Conservation (phyloP, 2,797 vertebrate species). For the Acanthurus lineatus region DNA sequence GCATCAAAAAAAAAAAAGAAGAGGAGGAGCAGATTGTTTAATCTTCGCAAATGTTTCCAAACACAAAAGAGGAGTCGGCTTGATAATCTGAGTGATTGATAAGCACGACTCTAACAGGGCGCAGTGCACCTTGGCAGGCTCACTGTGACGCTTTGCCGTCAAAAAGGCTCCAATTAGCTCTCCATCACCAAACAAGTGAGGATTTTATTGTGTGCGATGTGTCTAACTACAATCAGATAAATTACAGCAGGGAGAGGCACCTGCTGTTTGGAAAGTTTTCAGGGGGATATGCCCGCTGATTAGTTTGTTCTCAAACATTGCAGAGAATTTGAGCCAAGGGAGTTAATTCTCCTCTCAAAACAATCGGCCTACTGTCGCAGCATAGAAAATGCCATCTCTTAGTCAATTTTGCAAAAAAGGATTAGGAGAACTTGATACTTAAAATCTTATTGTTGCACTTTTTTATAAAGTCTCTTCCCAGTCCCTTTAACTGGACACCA, state of each 20-base stretch:
- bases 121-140: slow-evolving; percentile 39
- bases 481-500: slow-evolving; percentile 97
- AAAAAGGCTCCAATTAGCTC: slow-evolving; percentile 75
- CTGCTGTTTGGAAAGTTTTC: slow-evolving; percentile 72
- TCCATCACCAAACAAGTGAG: slow-evolving; percentile 63
- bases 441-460: slow-evolving; percentile 37
- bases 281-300: slow-evolving; percentile 65
- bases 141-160: slow-evolving; percentile 47
- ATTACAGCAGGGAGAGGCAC: slow-evolving; percentile 61
- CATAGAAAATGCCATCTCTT: slow-evolving; percentile 30
- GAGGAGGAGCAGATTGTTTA: slow-evolving; percentile 1
- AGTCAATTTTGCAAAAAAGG: slow-evolving; percentile 43
- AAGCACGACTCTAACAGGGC: slow-evolving; percentile 40
- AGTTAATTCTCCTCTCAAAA: slow-evolving; percentile 65
- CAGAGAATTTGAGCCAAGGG: slow-evolving; percentile 61
- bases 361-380: slow-evolving; percentile 50
- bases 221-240: slow-evolving; percentile 61
- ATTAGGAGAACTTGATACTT: slow-evolving; percentile 37
- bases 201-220: slow-evolving; percentile 51
- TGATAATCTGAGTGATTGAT: slow-evolving; percentile 43
- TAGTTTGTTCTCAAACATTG: slow-evolving; percentile 73
- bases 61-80: slow-evolving; percentile 46
- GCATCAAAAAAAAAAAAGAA: slow-evolving; percentile 31
- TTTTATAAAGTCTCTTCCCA: slow-evolving; percentile 56
- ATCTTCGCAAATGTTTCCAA: slow-evolving; percentile 41